phyloP scores from a whole-genome alignment of 2,113 vertebrate species.

The Tyrannus savana region DNA sequence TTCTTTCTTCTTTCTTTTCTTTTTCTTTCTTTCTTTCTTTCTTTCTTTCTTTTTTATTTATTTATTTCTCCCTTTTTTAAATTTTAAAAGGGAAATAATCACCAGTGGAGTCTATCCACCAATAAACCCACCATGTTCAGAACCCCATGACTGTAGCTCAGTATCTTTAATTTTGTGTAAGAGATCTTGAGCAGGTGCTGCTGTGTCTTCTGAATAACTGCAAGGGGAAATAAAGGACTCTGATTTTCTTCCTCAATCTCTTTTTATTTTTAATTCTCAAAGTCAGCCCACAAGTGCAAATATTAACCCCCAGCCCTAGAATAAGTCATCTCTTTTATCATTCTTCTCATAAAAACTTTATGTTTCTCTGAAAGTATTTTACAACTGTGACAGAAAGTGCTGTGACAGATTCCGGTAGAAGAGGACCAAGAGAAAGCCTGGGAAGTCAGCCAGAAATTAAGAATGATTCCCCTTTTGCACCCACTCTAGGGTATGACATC shows the following conservation, averaged over 20 bases:
- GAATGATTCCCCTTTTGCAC: constrained; percentile 64
- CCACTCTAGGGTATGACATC: constrained; percentile 73
- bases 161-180: background rate
- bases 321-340: constrained; percentile 73
- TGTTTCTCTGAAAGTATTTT: constrained; percentile 81
- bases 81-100: background rate
- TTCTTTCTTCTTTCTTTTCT: rapidly evolving
- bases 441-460: constrained; percentile 77
- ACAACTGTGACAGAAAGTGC: constrained; percentile 77
- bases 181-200: background rate
- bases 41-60: no score
- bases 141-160: background rate
- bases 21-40: rapidly evolving
- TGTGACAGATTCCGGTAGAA: constrained; percentile 76
- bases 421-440: constrained; percentile 68
- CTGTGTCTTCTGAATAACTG: background rate
- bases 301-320: constrained; percentile 69
- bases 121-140: background rate
- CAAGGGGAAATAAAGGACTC: constrained; percentile 35
- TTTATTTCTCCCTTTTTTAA: no score
- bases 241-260: constrained; percentile 15
- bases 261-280: constrained; percentile 59
- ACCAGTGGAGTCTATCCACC: background rate
- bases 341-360: constrained; percentile 82
- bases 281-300: constrained; percentile 59